Evolutionary conservation across 2,888 invertebrate species (phyloP).

Genomic region (Pseudococcus viburni): DNA sequence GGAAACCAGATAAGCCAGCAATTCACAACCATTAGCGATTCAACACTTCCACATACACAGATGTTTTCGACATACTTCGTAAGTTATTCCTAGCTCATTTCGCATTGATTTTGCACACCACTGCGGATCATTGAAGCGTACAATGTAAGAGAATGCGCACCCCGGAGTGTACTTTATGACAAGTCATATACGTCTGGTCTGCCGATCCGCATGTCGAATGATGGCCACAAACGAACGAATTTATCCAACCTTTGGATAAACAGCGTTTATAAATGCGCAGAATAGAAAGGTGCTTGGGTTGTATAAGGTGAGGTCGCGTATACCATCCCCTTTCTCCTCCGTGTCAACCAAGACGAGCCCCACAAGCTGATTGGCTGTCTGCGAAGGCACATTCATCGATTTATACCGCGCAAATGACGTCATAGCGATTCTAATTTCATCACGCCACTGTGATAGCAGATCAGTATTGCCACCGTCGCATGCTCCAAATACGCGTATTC

Average conservation of each 20-base stretch:
- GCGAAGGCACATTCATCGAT: slow-evolving; percentile 66
- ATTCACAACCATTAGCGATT: no score
- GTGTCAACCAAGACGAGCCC: slow-evolving; percentile 21
- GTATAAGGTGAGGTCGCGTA: slow-evolving; percentile 47
- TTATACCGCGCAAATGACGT: slow-evolving; percentile 54
- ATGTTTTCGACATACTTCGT: no score
- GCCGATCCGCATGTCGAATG: not conserved
- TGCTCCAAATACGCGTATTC: not conserved
- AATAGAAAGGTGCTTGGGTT: slow-evolving; percentile 60
- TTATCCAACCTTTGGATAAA: slow-evolving; percentile 27
- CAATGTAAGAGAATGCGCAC: not conserved
- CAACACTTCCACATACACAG: no score
- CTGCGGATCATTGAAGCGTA: not conserved
- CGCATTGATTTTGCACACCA: not conserved
- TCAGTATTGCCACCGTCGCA: slow-evolving; percentile 51
- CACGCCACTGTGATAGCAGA: slow-evolving; percentile 55
- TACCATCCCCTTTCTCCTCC: slow-evolving; percentile 35
- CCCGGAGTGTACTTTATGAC: not conserved
- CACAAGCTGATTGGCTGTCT: slow-evolving; percentile 63
- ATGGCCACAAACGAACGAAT: slow-evolving; percentile 8
- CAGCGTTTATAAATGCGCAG: slow-evolving; percentile 23
- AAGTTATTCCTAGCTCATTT: not conserved
- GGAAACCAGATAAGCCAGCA: no score
- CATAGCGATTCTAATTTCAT: slow-evolving; percentile 65
- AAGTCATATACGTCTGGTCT: slow-evolving; percentile 1